These are phyloP conservation scores for Dermochelys coriacea DNA, from an alignment of 2,797 vertebrate species.

Conservation along the genomic window DNA sequence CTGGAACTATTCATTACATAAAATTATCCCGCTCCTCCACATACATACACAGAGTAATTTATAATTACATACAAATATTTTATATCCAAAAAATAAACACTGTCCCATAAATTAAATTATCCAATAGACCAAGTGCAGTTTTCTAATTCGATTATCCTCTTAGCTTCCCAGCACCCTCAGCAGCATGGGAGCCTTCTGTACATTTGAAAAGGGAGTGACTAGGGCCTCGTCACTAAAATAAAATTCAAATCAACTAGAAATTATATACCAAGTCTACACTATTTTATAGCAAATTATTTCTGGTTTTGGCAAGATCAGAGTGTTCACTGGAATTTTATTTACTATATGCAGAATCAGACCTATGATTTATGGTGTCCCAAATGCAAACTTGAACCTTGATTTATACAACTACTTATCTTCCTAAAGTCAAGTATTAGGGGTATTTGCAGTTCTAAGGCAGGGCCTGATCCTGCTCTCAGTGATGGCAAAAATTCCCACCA, in stretches of 20 bases:
- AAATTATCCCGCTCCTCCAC: neutral
- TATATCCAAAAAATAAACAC: neutral
- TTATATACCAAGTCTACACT: neutral
- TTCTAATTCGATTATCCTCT: neutral
- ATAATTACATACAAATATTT: neutral
- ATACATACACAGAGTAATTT: too few species aligned
- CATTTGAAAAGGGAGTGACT: neutral
- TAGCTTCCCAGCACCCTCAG: neutral
- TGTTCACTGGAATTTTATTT: neutral
- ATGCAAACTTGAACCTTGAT: neutral
- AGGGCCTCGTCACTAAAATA: neutral
- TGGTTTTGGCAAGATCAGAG: neutral
- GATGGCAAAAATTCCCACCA: neutral
- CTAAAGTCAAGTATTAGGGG: neutral
- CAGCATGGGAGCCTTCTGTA: neutral
- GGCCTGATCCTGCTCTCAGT: neutral
- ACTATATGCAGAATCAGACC: neutral
- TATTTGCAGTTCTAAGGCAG: neutral
- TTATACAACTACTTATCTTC: neutral
- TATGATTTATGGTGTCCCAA: neutral
- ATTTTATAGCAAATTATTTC: fast-evolving
- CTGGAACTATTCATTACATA: neutral
- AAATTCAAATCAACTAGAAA: neutral
- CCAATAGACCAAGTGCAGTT: neutral
- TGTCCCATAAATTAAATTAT: neutral